Evolutionary conservation across 2,113 vertebrate genomes (phyloP), one percentile per base, ranked within the genome.

Genomic region (Tympanuchus pallidicinctus): DNA sequence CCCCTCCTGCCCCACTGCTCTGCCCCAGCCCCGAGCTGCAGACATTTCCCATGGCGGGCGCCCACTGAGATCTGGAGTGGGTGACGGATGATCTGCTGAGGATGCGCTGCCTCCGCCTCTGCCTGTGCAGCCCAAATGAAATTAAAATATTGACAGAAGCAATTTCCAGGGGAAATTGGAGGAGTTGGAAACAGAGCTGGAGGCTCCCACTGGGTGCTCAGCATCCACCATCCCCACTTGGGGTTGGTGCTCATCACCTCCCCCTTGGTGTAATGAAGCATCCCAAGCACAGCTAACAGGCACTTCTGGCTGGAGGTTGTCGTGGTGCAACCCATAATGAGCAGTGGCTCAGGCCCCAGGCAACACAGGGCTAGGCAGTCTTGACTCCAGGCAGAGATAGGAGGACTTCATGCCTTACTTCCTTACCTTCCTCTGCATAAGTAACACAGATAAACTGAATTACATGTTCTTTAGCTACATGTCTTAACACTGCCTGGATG

Each of bases 141-240:
- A 90, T 90, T 92, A 88, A 90, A 95, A 94, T 86, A 83, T 66
- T 83, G 91, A 92, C 89, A 90, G 91, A 86, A 95, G 70, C 88
- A 80, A 86, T 88, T 94, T 95, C 80, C 73, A 77, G 60, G 43
- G 64, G 64, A 82, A 94, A 94, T 8, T 80, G 80, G 86, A 86
- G 79, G 43, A 34, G 60, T 48, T 11, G 11, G n/a, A 3, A 2
- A 60, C 0, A 0, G 56, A 16, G 80, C 63, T 10, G 2, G n/a
- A 0, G 0, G 57, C 13, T 50, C 63, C 79, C 11, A 16, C 30
- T 2, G 16, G 25, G 20, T 1, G 1, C 56, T 56, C 22, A 2
- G 50, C 64, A 81, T 50, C 59, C 38, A 21, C 59, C 52, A 36
- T 57, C 57, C 47, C 0, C 38, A 38, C 38, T 38, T 38, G 38